Conservation (phyloP, 1,140 invertebrate genomes). For the Sitobion miscanthi region DNA sequence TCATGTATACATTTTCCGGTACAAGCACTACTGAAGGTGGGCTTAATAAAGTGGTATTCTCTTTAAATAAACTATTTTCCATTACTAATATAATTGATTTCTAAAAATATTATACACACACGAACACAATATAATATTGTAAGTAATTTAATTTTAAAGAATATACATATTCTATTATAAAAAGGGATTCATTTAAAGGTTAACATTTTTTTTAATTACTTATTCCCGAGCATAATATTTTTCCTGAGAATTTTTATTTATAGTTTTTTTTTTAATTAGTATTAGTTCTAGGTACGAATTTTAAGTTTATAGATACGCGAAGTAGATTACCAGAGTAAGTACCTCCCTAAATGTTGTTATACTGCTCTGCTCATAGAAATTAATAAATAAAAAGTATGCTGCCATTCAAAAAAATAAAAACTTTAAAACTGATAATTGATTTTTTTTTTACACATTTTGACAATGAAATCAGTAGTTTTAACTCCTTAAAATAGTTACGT, state of each 20-base stretch:
- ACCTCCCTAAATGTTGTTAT: not conserved
- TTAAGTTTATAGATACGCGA: not conserved
- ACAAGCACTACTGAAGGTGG: not conserved
- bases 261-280: not conserved
- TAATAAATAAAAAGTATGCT: not conserved
- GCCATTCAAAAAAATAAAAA: not conserved
- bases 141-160: not conserved
- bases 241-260: not conserved
- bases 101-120: not conserved
- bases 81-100: slow-evolving; percentile 8
- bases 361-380: not conserved
- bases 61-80: slow-evolving; percentile 7
- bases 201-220: not conserved
- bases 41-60: not conserved
- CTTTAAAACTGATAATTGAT: not conserved
- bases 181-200: not conserved
- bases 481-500: no score
- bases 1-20: not conserved
- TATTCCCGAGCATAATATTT: not conserved
- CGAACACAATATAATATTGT: not conserved
- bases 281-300: not conserved
- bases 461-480: no score
- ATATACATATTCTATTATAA: not conserved
- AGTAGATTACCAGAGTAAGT: not conserved
- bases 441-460: no score